These are phyloP conservation scores for Choloepus didactylus DNA, from an alignment of 2,797 vertebrate species.

Conservation along the genomic window DNA sequence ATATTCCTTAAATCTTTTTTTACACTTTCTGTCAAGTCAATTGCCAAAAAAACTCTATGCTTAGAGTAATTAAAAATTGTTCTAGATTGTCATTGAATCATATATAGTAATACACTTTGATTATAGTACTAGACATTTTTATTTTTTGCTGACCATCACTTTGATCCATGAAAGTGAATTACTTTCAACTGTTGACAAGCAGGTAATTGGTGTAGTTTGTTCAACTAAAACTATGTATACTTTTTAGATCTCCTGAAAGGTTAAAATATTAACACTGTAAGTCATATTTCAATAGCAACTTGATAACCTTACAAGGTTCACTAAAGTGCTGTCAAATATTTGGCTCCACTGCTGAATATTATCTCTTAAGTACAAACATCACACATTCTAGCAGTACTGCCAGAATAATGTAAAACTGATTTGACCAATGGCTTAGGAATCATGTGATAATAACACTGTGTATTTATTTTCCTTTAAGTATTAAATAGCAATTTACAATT, in stretches of 20 bases:
- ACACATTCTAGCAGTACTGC: not conserved
- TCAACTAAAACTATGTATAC: slow-evolving; percentile 79
- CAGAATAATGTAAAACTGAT: not conserved
- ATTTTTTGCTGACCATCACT: slow-evolving; percentile 75
- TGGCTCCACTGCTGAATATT: slow-evolving; percentile 68
- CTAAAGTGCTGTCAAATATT: slow-evolving; percentile 77
- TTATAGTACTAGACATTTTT: slow-evolving; percentile 80
- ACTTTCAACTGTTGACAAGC: slow-evolving; percentile 70
- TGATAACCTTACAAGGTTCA: slow-evolving; percentile 76
- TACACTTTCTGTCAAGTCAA: slow-evolving; percentile 81
- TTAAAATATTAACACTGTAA: slow-evolving; percentile 83
- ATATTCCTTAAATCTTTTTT: slow-evolving; percentile 81
- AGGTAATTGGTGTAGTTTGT: slow-evolving; percentile 84
- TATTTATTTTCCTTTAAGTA: not conserved
- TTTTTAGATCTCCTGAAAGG: slow-evolving; percentile 81
- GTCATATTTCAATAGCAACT: slow-evolving; percentile 81
- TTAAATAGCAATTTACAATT: not conserved
- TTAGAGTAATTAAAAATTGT: slow-evolving; percentile 84
- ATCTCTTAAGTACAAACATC: slow-evolving; percentile 38
- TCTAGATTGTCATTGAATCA: slow-evolving; percentile 83
- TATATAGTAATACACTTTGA: slow-evolving; percentile 83
- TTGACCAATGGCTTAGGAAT: not conserved
- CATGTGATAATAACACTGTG: not conserved
- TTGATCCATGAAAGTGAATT: slow-evolving; percentile 76
- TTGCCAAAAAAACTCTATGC: slow-evolving; percentile 79